Percentiles rank a stretch among this genome's conserved stretches.
Conservation (phyloP, 1,140 invertebrate species). For the Anoplophora glabripennis region DNA sequence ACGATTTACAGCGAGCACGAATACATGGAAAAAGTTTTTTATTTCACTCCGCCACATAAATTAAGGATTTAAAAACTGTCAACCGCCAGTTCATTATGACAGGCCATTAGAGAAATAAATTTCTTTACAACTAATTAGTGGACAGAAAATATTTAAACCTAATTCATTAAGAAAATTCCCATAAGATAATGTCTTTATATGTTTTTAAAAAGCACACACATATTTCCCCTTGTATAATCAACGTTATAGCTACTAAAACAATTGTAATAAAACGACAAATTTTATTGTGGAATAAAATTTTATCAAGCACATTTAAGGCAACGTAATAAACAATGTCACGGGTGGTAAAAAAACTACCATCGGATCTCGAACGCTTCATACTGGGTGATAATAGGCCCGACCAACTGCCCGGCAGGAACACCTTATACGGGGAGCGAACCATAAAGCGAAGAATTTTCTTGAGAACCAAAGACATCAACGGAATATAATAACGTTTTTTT, state of each 20-base stretch:
- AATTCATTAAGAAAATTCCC: background rate
- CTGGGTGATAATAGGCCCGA: conserved; percentile 19
- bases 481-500: too few species aligned
- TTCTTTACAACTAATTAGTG: too few species aligned
- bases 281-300: conserved; percentile 29
- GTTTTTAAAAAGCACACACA: conserved; percentile 15
- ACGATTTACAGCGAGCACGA: too few species aligned
- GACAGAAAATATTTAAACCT: background rate
- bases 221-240: conserved; percentile 22
- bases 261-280: conserved; percentile 32
- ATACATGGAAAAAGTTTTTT: too few species aligned
- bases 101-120: too few species aligned
- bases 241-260: conserved; percentile 27
- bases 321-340: conserved; percentile 27
- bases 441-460: too few species aligned
- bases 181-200: conserved; percentile 16
- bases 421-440: too few species aligned
- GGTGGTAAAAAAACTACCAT: conserved; percentile 21
- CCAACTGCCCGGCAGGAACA: too few species aligned
- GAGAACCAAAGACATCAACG: too few species aligned
- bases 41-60: too few species aligned
- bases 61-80: too few species aligned
- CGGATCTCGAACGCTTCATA: conserved; percentile 15
- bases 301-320: conserved; percentile 25
- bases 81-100: too few species aligned